Percentiles rank a stretch among this genome's conserved stretches.
These are phyloP conservation scores for Drosophila willistoni DNA, from an alignment of 1,140 invertebrate species.

Conservation along the genomic window DNA sequence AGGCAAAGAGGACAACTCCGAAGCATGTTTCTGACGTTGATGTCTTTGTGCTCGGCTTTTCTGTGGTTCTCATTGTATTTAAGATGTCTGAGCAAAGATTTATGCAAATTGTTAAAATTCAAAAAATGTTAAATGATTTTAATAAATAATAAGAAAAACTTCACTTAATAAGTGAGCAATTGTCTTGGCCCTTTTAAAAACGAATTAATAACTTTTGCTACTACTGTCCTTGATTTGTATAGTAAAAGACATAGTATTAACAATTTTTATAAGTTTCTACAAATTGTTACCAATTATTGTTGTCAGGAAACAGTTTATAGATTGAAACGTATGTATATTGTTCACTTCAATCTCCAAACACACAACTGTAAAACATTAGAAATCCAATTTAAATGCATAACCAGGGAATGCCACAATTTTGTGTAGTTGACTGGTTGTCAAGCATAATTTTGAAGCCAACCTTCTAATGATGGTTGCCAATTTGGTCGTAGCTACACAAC, in stretches of 20 bases:
- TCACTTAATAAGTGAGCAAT: no score
- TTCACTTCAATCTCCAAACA: neutral
- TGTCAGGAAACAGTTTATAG: no score
- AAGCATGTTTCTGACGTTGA: neutral
- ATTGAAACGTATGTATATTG: neutral
- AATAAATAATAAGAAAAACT: no score
- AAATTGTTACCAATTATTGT: no score
- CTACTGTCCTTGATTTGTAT: no score
- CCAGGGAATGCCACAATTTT: constrained; percentile 13
- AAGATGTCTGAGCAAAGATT: neutral
- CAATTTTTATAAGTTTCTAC: no score
- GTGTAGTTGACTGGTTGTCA: neutral
- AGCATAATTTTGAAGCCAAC: neutral
- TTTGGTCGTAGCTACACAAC: constrained; percentile 27
- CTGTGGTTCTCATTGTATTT: neutral
- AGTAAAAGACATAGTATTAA: no score
- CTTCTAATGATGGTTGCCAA: constrained; percentile 35
- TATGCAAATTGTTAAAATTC: neutral
- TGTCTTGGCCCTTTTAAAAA: no score
- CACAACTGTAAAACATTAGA: neutral
- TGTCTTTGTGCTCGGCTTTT: neutral
- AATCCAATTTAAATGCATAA: constrained; percentile 22
- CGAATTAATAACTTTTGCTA: no score
- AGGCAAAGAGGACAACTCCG: neutral
- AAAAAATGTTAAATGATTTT: no score